Conservation (phyloP, 2,888 invertebrate genomes). For the Agriopis aurantiaria region DNA sequence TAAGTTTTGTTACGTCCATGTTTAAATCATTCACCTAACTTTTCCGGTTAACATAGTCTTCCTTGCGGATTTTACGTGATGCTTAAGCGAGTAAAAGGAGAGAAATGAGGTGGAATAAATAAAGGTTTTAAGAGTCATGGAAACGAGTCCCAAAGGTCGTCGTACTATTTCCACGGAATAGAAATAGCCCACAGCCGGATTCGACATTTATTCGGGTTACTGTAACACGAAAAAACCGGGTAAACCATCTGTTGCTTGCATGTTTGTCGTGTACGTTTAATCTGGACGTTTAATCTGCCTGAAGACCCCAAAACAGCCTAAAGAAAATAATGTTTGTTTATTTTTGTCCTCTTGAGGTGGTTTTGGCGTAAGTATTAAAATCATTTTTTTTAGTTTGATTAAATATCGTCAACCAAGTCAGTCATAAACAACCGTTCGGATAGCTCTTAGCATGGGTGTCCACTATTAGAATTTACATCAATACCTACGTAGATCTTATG, state of each 20-base stretch:
- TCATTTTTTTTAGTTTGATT: no score
- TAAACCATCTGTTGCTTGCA: conserved; percentile 55
- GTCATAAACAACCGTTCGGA: no score
- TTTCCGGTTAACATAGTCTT: no score
- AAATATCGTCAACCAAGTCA: no score
- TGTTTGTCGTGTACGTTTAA: conserved; percentile 13
- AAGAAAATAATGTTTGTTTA: no score
- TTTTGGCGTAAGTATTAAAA: no score
- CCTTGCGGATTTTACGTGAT: conserved; percentile 1
- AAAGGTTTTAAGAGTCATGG: conserved; percentile 24
- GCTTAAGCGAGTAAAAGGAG: background rate
- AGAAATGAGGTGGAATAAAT: background rate
- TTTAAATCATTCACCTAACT: no score
- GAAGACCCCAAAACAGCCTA: background rate
- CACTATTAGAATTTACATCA: background rate
- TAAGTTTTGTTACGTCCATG: no score
- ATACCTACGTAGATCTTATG: background rate
- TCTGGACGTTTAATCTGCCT: conserved; percentile 15
- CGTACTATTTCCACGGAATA: conserved; percentile 57
- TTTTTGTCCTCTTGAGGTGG: no score
- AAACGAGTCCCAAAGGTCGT: conserved; percentile 55
- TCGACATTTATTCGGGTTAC: conserved; percentile 74
- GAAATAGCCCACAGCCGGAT: conserved; percentile 67
- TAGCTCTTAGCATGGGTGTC: background rate
- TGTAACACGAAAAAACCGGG: conserved; percentile 61